Evolutionary conservation across 2,888 invertebrate genomes (phyloP).

Genomic region (Sussaba pulchella): DNA sequence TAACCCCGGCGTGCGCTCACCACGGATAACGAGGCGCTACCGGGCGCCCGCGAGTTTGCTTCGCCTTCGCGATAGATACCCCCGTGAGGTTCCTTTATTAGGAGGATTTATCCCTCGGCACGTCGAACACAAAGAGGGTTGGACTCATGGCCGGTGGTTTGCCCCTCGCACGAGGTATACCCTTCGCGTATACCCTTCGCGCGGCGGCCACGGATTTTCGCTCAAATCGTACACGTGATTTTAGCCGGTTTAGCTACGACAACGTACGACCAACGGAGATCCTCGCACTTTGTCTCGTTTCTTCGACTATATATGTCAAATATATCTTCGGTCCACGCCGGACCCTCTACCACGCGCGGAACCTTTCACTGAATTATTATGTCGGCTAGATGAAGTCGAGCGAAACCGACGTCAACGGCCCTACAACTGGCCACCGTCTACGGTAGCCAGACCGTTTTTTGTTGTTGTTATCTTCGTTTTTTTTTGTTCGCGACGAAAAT

Average conservation of each 20-base stretch:
- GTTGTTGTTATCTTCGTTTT: not conserved
- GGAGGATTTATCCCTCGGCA: slow-evolving; percentile 80
- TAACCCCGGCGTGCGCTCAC: slow-evolving; percentile 64
- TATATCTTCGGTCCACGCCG: slow-evolving; percentile 45
- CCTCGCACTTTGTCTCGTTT: slow-evolving; percentile 54
- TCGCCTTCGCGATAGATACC: slow-evolving; percentile 77
- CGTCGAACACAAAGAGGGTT: slow-evolving; percentile 77
- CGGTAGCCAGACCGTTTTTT: slow-evolving; percentile 1
- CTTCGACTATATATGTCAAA: not conserved
- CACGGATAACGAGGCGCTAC: slow-evolving; percentile 83
- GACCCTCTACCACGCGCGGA: slow-evolving; percentile 38
- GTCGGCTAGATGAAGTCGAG: slow-evolving; percentile 64
- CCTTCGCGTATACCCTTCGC: not conserved
- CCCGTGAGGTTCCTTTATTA: slow-evolving; percentile 80
- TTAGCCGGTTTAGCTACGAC: slow-evolving; percentile 36
- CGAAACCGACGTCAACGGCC: slow-evolving; percentile 51
- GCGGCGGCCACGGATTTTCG: not conserved
- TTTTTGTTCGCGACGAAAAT: slow-evolving; percentile 17
- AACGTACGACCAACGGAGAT: not conserved
- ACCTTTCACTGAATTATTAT: slow-evolving; percentile 65
- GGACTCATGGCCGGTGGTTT: slow-evolving; percentile 66
- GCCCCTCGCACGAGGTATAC: slow-evolving; percentile 37
- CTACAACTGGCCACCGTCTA: slow-evolving; percentile 2
- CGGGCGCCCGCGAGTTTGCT: slow-evolving; percentile 66
- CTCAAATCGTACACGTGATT: slow-evolving; percentile 29